Evolutionary conservation across 2,797 vertebrate genomes (phyloP), one percentile per base, ranked within the genome.

Genomic region (Phoeniculus purpureus): DNA sequence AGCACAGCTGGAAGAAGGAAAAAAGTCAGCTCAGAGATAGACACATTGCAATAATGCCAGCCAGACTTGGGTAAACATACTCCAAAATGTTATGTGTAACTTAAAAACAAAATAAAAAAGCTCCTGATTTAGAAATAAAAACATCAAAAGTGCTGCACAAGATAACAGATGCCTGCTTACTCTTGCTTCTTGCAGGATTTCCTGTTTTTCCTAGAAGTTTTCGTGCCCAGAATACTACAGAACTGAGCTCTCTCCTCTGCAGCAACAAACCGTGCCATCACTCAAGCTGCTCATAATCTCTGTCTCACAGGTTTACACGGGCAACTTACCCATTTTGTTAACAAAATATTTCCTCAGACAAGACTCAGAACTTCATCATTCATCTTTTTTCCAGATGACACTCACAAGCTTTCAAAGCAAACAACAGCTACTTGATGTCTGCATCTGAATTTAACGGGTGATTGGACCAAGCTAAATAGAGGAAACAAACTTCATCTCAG

Each of bases 271-370:
- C 96, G 87, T 88, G 26, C 54, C 77, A 95, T 82, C 88, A 3
- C 95, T 97, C 81, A 97, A 77, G 45, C 27, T 76, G 67, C 60
- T 85, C 65, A 85, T 72, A 72, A 87, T 89, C 87, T 94, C 78
- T 43, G 58, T 81, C 45, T 74, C 5, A 6, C 62, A 89, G 77
- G 72, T 88, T 95, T 92, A 81, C 79, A 74, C 29, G 81, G 92
- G 74, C 74, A 90, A 92, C 83, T 94, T 68, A 93, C 65, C 32
- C 66, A 94, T 96, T 94, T 91, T 32, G n/a, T 88, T 94, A 96
- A 92, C 78, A 94, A 96, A 96, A 94, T 95, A 94, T 95, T 96
- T 95, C 91, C 75, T 92, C 91, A 95, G 91, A 94, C 81, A 92
- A 91, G 75, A 86, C 68, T 92, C 82, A 87, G 76, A 94, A 66